phyloP scores from a whole-genome alignment of 2,888 invertebrate genomes.

The Lasiommata megera region DNA sequence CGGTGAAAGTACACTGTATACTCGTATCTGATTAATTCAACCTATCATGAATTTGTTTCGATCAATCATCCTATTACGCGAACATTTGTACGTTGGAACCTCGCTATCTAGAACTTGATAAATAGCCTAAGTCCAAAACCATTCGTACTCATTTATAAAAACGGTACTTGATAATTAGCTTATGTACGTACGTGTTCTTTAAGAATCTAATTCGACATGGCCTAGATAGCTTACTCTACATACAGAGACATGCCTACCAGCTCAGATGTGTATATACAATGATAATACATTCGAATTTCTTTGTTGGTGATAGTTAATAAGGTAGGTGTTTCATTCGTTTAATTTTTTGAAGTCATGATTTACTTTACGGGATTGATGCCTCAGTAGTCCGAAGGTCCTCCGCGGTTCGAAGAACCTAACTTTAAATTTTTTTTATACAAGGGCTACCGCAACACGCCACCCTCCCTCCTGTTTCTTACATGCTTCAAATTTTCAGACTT shows the following conservation, averaged over 20 bases:
- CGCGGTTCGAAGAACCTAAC: no score
- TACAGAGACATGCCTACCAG: background rate
- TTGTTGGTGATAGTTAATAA: no score
- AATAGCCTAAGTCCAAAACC: constrained; percentile 13
- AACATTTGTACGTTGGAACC: background rate
- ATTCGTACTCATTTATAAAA: constrained; percentile 14
- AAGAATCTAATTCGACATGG: constrained; percentile 9
- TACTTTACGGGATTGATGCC: no score
- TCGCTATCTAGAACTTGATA: constrained; percentile 14
- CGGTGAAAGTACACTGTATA: background rate
- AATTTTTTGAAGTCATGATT: no score
- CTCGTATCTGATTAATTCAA: constrained; percentile 2
- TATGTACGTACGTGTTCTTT: constrained; percentile 12
- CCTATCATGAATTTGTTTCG: constrained; percentile 4
- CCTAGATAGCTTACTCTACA: constrained; percentile 9
- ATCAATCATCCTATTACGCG: constrained; percentile 6
- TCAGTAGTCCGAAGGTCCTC: no score
- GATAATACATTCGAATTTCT: no score
- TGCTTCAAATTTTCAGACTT: no score
- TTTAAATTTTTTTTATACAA: no score
- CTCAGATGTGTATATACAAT: background rate
- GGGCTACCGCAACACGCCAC: no score
- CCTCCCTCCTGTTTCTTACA: no score
- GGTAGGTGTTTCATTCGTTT: no score
- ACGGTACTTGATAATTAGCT: constrained; percentile 18